Evolutionary conservation across 1,140 invertebrate species (phyloP), one percentile per base, ranked within the genome.

Genomic region (Anthonomus grandis): DNA sequence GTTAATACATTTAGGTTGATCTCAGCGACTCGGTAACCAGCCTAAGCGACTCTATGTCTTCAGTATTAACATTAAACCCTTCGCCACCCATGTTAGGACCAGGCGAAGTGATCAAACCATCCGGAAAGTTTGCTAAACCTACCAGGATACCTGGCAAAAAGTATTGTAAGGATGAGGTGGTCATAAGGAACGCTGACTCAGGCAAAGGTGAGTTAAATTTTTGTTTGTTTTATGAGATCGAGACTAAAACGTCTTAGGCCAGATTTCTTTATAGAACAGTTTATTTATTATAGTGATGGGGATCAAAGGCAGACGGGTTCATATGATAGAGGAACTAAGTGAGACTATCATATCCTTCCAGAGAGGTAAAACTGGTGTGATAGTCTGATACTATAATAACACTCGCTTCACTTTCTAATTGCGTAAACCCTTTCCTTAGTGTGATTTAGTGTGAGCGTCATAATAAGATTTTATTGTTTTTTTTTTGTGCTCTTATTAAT

Each of bases 341-440:
- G 91, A 95, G 80, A 96, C 93, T 69, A 92, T 96, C 78, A 95
- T 97, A 81, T 95, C 92, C 74, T 96, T 97, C 83, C 93, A 97
- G 84, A 86, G 93, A 93, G 93, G 92, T 95, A 89, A 57, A 54
- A 45, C 9, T 10, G 12, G 19, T 24, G 38, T 53, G 50, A 38
- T n/a, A 18, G 50, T 53, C 50, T 39, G 50, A 44, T 18, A n/a
- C n/a, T n/a, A n/a, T n/a, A n/a, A 31, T 55, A 55, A 55, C 52
- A 47, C 39, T 21, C 12, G 44, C 52, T 55, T 47, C 37, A 54
- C 53, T 39, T 24, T 39, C 44, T 37, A 54, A 54, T 45, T 8
- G 41, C 52, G 27, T 46, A 38, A 27, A 36, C 9, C 17, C 22
- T n/a, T n/a, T n/a, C n/a, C n/a, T n/a, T 41, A 18, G 10, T 21